A percentile compares a stretch with the other conserved stretches of the same genome.
phyloP scores from a whole-genome alignment of 2,797 vertebrate species.

The Phalanger gymnotis region DNA sequence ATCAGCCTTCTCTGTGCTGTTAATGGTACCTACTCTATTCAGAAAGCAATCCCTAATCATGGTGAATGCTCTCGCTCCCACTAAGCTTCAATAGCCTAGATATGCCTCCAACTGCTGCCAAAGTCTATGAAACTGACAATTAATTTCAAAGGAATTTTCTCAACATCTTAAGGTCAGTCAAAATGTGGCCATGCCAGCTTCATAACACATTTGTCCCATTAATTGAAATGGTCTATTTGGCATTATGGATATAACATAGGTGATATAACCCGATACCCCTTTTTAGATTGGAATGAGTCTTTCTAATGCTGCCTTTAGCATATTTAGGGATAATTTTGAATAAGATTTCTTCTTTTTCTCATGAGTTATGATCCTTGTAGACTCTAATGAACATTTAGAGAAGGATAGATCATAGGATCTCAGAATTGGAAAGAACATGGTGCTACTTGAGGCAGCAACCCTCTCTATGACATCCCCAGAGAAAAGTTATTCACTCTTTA shows the following conservation, averaged over 20 bases:
- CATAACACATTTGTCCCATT: not conserved
- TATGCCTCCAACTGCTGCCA: not conserved
- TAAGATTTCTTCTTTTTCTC: not conserved
- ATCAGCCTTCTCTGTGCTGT: constrained; percentile 59
- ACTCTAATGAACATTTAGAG: not conserved
- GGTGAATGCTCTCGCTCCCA: constrained; percentile 32
- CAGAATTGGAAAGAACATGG: not conserved
- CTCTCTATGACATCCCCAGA: not conserved
- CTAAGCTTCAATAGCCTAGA: constrained; percentile 20
- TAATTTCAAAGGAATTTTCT: constrained; percentile 1
- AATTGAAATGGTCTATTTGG: not conserved
- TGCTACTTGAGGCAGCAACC: not conserved
- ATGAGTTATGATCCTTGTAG: not conserved
- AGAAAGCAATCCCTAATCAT: constrained; percentile 47
- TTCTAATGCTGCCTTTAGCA: not conserved
- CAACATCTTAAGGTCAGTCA: constrained; percentile 23
- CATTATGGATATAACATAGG: not conserved
- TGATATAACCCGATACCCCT: not conserved
- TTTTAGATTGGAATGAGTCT: not conserved
- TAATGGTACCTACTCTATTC: constrained; percentile 58
- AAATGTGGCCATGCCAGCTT: not conserved
- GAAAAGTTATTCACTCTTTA: not conserved
- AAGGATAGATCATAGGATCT: not conserved
- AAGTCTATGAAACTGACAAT: constrained; percentile 38
- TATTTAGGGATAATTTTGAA: not conserved